Evolutionary conservation across 2,797 vertebrate genomes (phyloP).

Genomic region (Distichodus sexfasciatus): DNA sequence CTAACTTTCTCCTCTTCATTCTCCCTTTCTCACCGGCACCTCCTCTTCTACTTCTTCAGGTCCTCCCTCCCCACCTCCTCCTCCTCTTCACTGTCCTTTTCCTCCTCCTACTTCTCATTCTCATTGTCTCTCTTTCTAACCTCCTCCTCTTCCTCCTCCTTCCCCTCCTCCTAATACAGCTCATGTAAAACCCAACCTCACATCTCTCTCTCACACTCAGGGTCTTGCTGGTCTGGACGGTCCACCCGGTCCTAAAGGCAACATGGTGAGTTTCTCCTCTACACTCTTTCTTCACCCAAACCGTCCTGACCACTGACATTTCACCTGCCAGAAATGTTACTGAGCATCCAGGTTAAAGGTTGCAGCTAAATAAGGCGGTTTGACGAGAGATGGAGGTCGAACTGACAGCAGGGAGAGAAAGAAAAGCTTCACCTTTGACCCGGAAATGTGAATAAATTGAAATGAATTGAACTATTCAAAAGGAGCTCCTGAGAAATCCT

Average conservation of each 20-base stretch:
- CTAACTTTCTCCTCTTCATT: too few relatives aligned
- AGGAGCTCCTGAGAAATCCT: neutral
- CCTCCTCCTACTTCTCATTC: too few relatives aligned
- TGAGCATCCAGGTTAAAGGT: slow-evolving; percentile 32
- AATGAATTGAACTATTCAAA: neutral
- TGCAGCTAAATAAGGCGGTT: slow-evolving; percentile 30
- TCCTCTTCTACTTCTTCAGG: too few relatives aligned
- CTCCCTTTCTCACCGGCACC: too few relatives aligned
- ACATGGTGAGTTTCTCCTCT: slow-evolving; percentile 79
- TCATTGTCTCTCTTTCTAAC: too few relatives aligned
- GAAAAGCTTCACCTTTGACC: slow-evolving; percentile 27
- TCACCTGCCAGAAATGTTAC: slow-evolving; percentile 30
- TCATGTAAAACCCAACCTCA: too few relatives aligned
- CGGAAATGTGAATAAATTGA: neutral
- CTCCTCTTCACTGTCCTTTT: too few relatives aligned
- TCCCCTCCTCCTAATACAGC: too few relatives aligned
- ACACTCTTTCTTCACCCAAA: slow-evolving; percentile 3
- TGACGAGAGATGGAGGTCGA: neutral
- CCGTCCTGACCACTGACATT: slow-evolving; percentile 15
- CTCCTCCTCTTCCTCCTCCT: too few relatives aligned
- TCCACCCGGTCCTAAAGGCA: slow-evolving; percentile 92
- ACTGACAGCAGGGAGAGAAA: neutral
- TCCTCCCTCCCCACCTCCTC: too few relatives aligned
- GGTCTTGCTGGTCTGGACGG: slow-evolving; percentile 92
- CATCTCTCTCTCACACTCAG: slow-evolving; percentile 72